Evolutionary conservation across 2,113 vertebrate genomes (phyloP).

Genomic region (Serilophus lunatus): DNA sequence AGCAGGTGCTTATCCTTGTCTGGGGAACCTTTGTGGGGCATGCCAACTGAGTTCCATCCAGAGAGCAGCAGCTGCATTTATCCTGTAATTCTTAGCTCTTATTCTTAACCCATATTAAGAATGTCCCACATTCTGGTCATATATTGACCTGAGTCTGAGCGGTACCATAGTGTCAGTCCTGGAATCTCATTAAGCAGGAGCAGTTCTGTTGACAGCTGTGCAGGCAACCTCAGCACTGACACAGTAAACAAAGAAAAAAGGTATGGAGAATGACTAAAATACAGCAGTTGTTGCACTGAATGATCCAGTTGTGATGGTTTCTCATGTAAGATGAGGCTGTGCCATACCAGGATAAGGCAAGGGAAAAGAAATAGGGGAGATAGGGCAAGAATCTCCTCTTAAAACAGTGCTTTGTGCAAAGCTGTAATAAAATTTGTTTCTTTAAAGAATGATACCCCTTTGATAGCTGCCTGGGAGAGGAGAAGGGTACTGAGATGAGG

Average conservation of each 20-base stretch:
- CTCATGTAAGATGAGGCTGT: background rate
- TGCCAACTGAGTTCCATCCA: too few species aligned
- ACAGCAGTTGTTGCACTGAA: background rate
- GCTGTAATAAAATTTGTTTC: background rate
- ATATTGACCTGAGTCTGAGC: fast-evolving
- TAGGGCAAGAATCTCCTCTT: background rate
- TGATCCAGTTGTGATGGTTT: background rate
- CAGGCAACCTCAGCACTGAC: background rate
- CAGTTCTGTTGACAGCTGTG: background rate
- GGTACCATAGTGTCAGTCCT: background rate
- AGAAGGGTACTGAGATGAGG: background rate
- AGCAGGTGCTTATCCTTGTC: too few species aligned
- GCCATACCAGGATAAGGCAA: background rate
- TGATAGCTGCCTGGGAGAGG: background rate
- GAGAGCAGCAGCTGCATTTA: too few species aligned
- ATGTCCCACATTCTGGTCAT: too few species aligned
- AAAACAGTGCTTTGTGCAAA: background rate
- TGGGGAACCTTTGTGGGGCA: too few species aligned
- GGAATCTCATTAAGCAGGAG: background rate
- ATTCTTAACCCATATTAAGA: too few species aligned
- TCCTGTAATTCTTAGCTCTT: too few species aligned
- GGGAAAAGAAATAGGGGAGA: background rate
- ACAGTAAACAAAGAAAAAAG: background rate
- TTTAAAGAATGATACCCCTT: background rate
- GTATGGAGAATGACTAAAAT: background rate